phyloP scores from a whole-genome alignment of 2,888 invertebrate genomes.

The Gonocerus acuteangulatus region DNA sequence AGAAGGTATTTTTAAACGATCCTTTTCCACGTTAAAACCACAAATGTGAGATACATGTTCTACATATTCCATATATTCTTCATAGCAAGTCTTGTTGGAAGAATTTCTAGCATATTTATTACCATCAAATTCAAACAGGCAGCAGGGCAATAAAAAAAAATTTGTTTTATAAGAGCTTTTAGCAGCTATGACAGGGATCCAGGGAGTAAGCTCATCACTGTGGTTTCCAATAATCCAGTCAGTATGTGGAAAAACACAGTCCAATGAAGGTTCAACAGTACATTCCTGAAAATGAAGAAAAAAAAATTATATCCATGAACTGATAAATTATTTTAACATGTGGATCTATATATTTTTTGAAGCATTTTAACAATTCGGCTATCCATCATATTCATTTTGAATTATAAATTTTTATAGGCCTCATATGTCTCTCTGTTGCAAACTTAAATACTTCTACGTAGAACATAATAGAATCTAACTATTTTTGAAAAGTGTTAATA shows the following conservation, averaged over 20 bases:
- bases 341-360: background rate
- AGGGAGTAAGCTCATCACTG: slow-evolving; percentile 97
- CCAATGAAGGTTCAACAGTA: slow-evolving; percentile 61
- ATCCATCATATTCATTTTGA: too few species aligned
- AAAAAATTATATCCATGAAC: background rate
- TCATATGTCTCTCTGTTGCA: too few species aligned
- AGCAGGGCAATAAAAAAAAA: slow-evolving; percentile 91
- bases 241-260: slow-evolving; percentile 56
- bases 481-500: too few species aligned
- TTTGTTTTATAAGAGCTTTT: slow-evolving; percentile 64
- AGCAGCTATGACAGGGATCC: slow-evolving; percentile 90
- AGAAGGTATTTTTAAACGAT: slow-evolving; percentile 90
- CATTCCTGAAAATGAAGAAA: slow-evolving; percentile 52
- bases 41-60: slow-evolving; percentile 55
- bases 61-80: slow-evolving; percentile 62
- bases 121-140: slow-evolving; percentile 83
- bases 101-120: slow-evolving; percentile 68
- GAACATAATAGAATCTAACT: too few species aligned
- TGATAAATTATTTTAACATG: background rate
- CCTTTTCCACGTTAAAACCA: slow-evolving; percentile 66
- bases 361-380: too few species aligned
- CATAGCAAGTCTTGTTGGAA: slow-evolving; percentile 67
- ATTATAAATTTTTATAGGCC: too few species aligned
- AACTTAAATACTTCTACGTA: too few species aligned
- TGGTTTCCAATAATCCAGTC: slow-evolving; percentile 98